Conservation (phyloP, 1,140 invertebrate species). For the Macrosteles quadrilineatus region DNA sequence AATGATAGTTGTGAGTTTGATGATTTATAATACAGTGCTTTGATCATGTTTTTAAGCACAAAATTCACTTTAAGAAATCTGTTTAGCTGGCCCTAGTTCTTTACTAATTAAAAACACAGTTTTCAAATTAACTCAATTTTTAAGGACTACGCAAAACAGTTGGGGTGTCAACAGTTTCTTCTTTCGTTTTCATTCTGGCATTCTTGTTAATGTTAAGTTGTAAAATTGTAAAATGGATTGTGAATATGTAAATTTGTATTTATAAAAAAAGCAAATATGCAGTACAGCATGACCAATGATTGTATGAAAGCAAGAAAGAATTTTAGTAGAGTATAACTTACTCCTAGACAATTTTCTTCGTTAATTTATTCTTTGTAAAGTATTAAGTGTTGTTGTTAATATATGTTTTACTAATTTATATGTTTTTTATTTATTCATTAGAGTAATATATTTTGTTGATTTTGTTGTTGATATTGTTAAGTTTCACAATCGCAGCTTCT, state of each 20-base stretch:
- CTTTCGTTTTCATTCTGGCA: conserved; percentile 1
- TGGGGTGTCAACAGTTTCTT: too few relatives aligned
- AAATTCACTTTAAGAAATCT: too few relatives aligned
- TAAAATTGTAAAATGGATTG: conserved; percentile 15
- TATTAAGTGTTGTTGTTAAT: neutral
- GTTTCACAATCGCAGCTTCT: conserved; percentile 10
- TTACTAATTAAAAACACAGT: too few relatives aligned
- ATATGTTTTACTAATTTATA: neutral
- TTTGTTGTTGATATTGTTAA: conserved; percentile 24
- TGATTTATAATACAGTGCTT: too few relatives aligned
- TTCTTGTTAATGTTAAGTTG: conserved; percentile 1
- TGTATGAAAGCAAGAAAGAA: conserved; percentile 14
- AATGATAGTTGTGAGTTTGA: too few relatives aligned
- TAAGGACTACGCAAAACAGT: too few relatives aligned
- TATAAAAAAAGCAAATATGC: conserved; percentile 17
- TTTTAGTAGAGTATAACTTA: neutral
- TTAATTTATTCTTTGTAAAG: neutral
- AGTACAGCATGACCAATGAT: conserved; percentile 24
- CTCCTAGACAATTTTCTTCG: neutral
- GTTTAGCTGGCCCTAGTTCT: too few relatives aligned
- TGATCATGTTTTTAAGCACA: too few relatives aligned
- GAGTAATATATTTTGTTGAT: conserved; percentile 23
- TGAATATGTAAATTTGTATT: conserved; percentile 19
- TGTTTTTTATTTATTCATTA: conserved; percentile 22
- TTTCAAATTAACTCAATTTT: too few relatives aligned